Base-by-base conservation (phyloP, 2,888 invertebrate species). In the Rhingia campestris region DNA sequence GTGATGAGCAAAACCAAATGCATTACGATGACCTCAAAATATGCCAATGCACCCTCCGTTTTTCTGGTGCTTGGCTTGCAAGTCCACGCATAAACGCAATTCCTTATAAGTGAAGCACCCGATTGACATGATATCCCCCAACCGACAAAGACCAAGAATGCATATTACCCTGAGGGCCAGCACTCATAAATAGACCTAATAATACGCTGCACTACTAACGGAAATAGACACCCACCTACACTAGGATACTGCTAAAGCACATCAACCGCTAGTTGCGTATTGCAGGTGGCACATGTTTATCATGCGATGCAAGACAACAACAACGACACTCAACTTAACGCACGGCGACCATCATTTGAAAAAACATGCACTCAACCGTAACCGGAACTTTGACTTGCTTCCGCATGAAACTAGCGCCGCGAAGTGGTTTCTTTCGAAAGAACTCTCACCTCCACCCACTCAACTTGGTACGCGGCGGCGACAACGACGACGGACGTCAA, bases 331-430 rank as follows among this genome's bases (percentile, higher is more conserved):
- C 32, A 53, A 66, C 47, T 54, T 67, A 61, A 67, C 43, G 56
- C 35, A 69, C 37, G 22, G 49, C 66, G 35, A 63, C 32, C 56
- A 67, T 41, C 72, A 63, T 37, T 67, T 33, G 53, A 49, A 51
- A 58, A 22, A 61, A 73, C 54, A 45, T 67, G 73, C 73, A 77
- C 72, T 61, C 77, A 82, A 73, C 63, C 73, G 58, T 63, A 74
- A 82, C 79, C 77, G 82, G 82, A 82, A 82, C 82, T 82, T 73
- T 39, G 64, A 69, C 67, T 58, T 69, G 58, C 82, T 79, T 82
- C 82, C 82, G 82, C 72, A 51, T 37, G 35, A 77, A 67, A 59
- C 77, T 82, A 54, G 54, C 51, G 43, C 73, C 63, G 69, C 67
- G 73, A 69, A 49, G 61, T 77, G 77, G 56, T 77, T 64, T 33